Base-by-base conservation (phyloP, 37 sponge, comb jelly and placozoan species). In the Aplysina aerophoba region DNA sequence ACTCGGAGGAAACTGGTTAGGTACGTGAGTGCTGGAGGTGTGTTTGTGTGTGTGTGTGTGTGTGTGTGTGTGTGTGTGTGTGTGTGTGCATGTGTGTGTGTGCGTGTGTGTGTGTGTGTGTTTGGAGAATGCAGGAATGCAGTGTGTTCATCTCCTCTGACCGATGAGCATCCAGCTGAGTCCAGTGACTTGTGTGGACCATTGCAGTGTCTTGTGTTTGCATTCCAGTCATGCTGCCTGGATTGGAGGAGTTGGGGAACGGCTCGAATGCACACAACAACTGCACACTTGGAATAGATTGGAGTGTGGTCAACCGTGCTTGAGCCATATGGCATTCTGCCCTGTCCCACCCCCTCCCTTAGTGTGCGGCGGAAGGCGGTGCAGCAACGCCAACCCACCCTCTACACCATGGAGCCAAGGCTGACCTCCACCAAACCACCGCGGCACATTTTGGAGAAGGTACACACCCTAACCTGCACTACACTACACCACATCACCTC, bases 1-100 rank as follows among this genome's bases (percentile, higher is more conserved):
- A 92, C 96, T 40, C 82, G 96, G 30, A 84, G 96, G 34, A 95
- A 95, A 73, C 89, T 95, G 84, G 94, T 94, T 34, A 75, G 86
- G 94, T 94, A 81, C 73, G 88, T 88, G 19, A 15, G 15, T 20
- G 6, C 0, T 2, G 19, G 13, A 15, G 59, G 27, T 55, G 5
- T 8, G 19, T 58, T 53, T 55, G 8, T 15, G 16, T 4, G 19
- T 79, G 56, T 12, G 16, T 8, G 17, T 44, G 22, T n/a, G 36
- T 34, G 21, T 73, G 31, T 37, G 31, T 73, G 35, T 34, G 56
- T 58, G 38, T 37, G 56, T 55, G 56, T 25, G 31, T 55, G 61
- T 5, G 24, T 41, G 27, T 68, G 22, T 0, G 55, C 41, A 36
- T 25, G 58, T n/a, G 58, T 53, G 80, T 22, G 80, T 25, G 34